These are phyloP conservation scores for Temnothorax longispinosus DNA, from an alignment of 1,140 invertebrate species.

Conservation along the genomic window DNA sequence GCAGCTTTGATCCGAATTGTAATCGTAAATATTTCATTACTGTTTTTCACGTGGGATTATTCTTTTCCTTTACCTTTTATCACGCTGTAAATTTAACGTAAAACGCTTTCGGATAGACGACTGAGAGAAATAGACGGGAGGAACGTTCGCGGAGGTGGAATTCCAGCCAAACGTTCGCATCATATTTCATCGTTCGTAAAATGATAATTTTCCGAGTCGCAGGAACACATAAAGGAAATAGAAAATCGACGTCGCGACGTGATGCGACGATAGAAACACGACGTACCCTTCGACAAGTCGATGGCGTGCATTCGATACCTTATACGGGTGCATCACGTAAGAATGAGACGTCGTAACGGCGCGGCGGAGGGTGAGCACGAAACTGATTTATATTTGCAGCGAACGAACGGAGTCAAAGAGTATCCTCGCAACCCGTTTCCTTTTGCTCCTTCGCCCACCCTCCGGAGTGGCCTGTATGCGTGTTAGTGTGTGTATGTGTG, in stretches of 20 bases:
- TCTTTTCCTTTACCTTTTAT: not conserved
- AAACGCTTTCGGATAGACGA: not conserved
- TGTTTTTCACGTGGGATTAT: not conserved
- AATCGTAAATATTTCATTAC: constrained; percentile 34
- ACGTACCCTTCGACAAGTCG: constrained; percentile 39
- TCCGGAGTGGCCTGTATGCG: not conserved
- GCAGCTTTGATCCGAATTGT: constrained; percentile 5
- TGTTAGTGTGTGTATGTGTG: not conserved
- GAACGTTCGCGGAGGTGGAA: not conserved
- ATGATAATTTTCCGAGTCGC: constrained; percentile 53
- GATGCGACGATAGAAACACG: constrained; percentile 43
- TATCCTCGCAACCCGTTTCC: constrained; percentile 36
- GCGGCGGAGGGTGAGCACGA: constrained; percentile 16
- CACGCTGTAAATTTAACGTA: constrained; percentile 20
- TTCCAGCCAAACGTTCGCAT: constrained; percentile 32
- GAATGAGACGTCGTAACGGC: constrained; percentile 51
- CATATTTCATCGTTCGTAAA: constrained; percentile 54
- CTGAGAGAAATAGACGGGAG: not conserved
- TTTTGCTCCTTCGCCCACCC: not conserved
- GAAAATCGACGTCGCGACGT: constrained; percentile 51
- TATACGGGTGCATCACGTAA: constrained; percentile 33
- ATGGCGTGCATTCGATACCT: constrained; percentile 35
- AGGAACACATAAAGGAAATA: constrained; percentile 42
- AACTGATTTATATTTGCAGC: constrained; percentile 57
- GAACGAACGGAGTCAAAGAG: constrained; percentile 43